Conservation (phyloP, 2,797 vertebrate species). For the Monodelphis domestica region DNA sequence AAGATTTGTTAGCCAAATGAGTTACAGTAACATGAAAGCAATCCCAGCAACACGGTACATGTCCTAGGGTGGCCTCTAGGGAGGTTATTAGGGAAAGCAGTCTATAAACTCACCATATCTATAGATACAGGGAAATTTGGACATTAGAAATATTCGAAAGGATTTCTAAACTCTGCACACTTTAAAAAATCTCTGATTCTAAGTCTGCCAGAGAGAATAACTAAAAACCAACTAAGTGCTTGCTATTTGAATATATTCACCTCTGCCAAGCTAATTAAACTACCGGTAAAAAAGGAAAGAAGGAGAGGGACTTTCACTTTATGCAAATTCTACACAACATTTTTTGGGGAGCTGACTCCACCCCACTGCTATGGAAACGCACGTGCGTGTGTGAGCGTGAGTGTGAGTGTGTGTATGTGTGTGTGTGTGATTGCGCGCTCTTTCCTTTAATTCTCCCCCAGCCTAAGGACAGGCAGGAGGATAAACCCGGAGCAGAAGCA, state of each 20-base stretch:
- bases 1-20: conserved; percentile 75
- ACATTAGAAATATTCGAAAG: background rate
- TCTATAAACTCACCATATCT: background rate
- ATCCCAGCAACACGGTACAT: background rate
- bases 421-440: background rate
- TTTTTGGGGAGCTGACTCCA: background rate
- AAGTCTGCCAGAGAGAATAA: background rate
- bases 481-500: background rate
- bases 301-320: background rate
- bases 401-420: background rate
- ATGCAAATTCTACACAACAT: conserved; percentile 36
- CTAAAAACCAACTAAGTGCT: background rate
- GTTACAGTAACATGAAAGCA: conserved; percentile 5
- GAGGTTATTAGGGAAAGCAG: background rate
- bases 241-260: background rate
- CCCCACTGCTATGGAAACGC: background rate
- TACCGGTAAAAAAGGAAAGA: background rate
- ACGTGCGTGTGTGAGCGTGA: background rate
- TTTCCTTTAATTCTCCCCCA: background rate
- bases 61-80: background rate
- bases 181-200: background rate
- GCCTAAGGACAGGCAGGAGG: conserved; percentile 25
- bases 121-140: background rate
- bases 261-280: background rate
- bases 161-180: background rate